Evolutionary conservation across 2,113 vertebrate species (phyloP).

Genomic region (Dromiciops gliroides): DNA sequence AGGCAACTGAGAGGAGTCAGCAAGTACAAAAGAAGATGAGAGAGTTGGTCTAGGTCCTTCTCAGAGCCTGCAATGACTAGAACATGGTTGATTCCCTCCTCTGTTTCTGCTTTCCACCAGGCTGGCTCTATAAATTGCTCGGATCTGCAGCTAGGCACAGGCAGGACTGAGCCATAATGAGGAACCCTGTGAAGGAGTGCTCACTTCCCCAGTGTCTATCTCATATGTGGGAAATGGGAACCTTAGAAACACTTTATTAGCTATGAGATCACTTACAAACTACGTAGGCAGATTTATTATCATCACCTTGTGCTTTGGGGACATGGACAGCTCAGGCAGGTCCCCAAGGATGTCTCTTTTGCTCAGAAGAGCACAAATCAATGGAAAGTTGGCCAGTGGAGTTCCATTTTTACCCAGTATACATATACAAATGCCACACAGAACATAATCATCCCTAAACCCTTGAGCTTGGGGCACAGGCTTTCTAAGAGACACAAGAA

Average conservation of each 20-base stretch:
- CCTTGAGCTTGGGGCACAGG: background rate
- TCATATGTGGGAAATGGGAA: background rate
- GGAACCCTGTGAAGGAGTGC: background rate
- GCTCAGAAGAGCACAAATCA: background rate
- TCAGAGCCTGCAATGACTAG: background rate
- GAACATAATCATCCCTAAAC: background rate
- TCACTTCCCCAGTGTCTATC: background rate
- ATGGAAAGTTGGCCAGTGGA: background rate
- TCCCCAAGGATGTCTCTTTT: background rate
- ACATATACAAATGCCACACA: background rate
- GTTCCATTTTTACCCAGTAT: background rate
- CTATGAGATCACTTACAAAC: background rate
- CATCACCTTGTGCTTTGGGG: background rate
- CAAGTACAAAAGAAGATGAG: background rate
- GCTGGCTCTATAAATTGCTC: background rate
- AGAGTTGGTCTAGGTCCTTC: background rate
- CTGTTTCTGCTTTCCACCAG: background rate
- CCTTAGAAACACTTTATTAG: background rate
- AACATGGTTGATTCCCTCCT: background rate
- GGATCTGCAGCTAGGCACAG: background rate
- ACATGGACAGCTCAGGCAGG: background rate
- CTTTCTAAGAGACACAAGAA: background rate
- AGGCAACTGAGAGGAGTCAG: background rate
- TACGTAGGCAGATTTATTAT: background rate
- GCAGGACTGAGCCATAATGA: background rate